Conservation (phyloP, 2,888 invertebrate genomes). For the Conchocele bisecta region DNA sequence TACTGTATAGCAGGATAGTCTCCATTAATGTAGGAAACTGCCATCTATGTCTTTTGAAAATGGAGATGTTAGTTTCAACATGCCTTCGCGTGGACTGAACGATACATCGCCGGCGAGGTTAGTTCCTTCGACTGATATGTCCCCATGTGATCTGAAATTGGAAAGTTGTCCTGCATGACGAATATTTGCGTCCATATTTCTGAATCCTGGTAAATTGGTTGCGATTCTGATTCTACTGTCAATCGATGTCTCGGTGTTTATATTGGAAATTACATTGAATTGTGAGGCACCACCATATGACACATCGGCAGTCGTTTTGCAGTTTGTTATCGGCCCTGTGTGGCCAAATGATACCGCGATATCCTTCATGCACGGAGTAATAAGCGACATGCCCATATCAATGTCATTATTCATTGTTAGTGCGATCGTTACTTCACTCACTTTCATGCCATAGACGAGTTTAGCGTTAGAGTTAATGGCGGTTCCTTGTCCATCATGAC, state of each 20-base stretch:
- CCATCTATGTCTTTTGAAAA: neutral
- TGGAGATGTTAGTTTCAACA: conserved; percentile 9
- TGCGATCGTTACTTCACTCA: neutral
- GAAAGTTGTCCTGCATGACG: too few relatives aligned
- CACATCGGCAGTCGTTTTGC: conserved; percentile 14
- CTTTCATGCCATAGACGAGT: conserved; percentile 19
- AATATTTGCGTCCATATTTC: too few relatives aligned
- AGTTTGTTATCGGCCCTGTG: conserved; percentile 35
- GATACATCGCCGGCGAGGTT: too few relatives aligned
- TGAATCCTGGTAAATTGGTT: too few relatives aligned
- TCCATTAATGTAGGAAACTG: neutral
- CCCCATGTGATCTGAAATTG: too few relatives aligned
- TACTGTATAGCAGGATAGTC: neutral
- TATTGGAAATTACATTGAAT: neutral
- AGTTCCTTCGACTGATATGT: too few relatives aligned
- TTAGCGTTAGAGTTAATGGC: conserved; percentile 1
- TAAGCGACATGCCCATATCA: neutral
- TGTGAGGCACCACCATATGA: neutral
- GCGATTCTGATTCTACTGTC: too few relatives aligned
- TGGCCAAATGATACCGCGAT: conserved; percentile 32
- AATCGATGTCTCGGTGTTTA: too few relatives aligned
- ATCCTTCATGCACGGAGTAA: neutral
- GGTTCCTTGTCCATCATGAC: neutral
- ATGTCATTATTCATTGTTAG: neutral
- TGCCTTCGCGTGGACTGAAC: neutral